Conservation (phyloP, 2,113 vertebrate genomes). For the Turnix velox region DNA sequence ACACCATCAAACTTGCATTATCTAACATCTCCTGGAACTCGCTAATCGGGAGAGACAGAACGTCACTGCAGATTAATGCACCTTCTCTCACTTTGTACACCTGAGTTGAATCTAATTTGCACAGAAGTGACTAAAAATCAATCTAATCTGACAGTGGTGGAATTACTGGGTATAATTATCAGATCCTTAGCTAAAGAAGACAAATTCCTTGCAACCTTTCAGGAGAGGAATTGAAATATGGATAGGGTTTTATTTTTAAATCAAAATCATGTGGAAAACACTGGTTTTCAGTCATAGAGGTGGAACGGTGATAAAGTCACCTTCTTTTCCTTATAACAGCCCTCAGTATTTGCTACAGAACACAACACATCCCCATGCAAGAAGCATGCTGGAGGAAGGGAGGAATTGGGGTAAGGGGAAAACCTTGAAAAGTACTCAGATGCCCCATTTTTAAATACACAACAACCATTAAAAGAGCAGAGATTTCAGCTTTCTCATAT, state of each 20-base stretch:
- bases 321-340: not conserved
- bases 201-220: not conserved
- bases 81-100: conserved; percentile 40
- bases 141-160: conserved; percentile 54
- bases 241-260: not conserved
- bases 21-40: not conserved
- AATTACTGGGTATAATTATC: conserved; percentile 51
- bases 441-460: not conserved
- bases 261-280: not conserved
- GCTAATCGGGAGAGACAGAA: conserved; percentile 53
- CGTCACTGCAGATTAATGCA: conserved; percentile 41
- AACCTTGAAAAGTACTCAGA: conserved; percentile 11
- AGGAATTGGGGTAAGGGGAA: conserved; percentile 27
- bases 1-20: not conserved
- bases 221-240: not conserved
- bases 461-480: not conserved
- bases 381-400: conserved; percentile 3
- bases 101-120: conserved; percentile 54
- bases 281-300: not conserved
- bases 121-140: conserved; percentile 51
- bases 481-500: not conserved
- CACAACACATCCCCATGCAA: not conserved
- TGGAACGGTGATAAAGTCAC: not conserved
- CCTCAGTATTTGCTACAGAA: conserved; percentile 47
- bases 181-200: not conserved